These are phyloP conservation scores for Nomada hirtipes DNA, from an alignment of 2,888 invertebrate species.

Conservation along the genomic window DNA sequence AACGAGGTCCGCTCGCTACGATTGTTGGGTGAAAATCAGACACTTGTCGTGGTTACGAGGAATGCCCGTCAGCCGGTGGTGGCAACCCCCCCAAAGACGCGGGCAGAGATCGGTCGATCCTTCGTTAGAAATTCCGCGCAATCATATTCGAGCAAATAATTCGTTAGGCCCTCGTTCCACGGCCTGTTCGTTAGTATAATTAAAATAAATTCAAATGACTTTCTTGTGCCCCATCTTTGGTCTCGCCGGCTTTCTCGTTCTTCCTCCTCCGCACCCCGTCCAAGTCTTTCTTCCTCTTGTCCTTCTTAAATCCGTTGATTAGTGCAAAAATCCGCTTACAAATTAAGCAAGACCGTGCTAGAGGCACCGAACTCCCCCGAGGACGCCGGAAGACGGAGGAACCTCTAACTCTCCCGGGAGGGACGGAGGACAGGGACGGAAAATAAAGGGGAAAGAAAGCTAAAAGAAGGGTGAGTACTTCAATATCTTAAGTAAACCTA, in stretches of 20 bases:
- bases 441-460: constrained; percentile 58
- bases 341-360: constrained; percentile 81
- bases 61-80: not conserved
- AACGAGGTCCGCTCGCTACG: not conserved
- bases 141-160: constrained; percentile 84
- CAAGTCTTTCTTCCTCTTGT: constrained; percentile 46
- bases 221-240: constrained; percentile 79
- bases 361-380: constrained; percentile 72
- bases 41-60: not conserved
- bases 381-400: constrained; percentile 48
- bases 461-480: constrained; percentile 75
- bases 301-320: constrained; percentile 83
- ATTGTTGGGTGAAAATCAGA: not conserved
- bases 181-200: constrained; percentile 84
- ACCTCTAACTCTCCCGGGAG: constrained; percentile 39
- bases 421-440: constrained; percentile 60
- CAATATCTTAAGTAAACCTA: constrained; percentile 84
- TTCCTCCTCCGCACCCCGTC: not conserved
- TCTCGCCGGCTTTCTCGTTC: constrained; percentile 26
- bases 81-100: constrained; percentile 31
- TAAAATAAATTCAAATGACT: constrained; percentile 85
- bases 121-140: constrained; percentile 81
- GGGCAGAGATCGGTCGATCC: constrained; percentile 73
- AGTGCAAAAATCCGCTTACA: constrained; percentile 84
- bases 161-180: constrained; percentile 81